Percentiles rank a stretch among this genome's conserved stretches.
Evolutionary conservation across 1,140 invertebrate genomes (phyloP).

Genomic region (Hermetia illucens): DNA sequence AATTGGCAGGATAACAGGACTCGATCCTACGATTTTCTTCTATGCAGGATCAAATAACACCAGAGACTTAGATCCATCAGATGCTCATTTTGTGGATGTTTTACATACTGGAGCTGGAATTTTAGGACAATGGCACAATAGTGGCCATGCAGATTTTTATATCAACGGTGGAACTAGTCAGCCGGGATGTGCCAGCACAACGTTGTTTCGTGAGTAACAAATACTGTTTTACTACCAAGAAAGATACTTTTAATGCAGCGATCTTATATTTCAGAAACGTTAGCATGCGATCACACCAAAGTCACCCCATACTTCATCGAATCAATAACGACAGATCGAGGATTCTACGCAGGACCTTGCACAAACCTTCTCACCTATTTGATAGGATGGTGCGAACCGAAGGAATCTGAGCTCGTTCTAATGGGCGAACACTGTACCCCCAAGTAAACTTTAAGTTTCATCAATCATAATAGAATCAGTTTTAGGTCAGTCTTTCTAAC

Average conservation of each 20-base stretch:
- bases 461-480: background rate
- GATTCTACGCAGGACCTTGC: constrained; percentile 72
- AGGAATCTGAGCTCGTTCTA: constrained; percentile 57
- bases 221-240: too few species aligned
- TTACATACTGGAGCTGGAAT: constrained; percentile 79
- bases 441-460: constrained; percentile 38
- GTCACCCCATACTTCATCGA: constrained; percentile 79
- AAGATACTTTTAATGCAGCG: too few species aligned
- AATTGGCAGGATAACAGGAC: constrained; percentile 65
- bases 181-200: constrained; percentile 61
- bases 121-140: constrained; percentile 70
- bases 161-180: constrained; percentile 79
- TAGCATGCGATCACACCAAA: constrained; percentile 77
- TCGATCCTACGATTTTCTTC: constrained; percentile 71
- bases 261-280: constrained; percentile 61
- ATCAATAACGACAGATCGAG: constrained; percentile 58
- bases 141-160: constrained; percentile 80
- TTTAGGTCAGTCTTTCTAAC: background rate
- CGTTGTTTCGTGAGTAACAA: constrained; percentile 57
- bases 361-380: constrained; percentile 64
- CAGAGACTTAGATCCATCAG: constrained; percentile 65
- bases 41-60: constrained; percentile 66
- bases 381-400: constrained; percentile 63
- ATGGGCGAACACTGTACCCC: constrained; percentile 68
- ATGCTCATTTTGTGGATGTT: constrained; percentile 78